These are phyloP conservation scores for Ptiloglossa arizonensis DNA, from an alignment of 1,140 invertebrate species.

Conservation along the genomic window DNA sequence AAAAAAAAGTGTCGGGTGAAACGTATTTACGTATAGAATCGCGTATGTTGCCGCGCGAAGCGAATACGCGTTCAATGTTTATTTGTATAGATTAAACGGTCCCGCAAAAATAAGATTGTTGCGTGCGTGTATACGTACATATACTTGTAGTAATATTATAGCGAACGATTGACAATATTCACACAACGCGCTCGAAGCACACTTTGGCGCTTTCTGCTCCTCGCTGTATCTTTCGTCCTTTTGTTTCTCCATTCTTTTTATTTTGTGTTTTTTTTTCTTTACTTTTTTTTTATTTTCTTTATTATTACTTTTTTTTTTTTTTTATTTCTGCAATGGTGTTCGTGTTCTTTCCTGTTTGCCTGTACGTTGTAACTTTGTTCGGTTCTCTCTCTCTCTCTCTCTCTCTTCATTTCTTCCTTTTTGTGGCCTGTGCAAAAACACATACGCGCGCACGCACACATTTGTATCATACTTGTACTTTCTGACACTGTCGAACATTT, in stretches of 20 bases:
- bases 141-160: neutral
- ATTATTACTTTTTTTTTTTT: neutral
- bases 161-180: neutral
- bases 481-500: conserved; percentile 17
- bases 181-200: neutral
- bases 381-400: neutral
- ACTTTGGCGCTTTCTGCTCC: neutral
- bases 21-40: neutral
- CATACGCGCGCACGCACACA: neutral
- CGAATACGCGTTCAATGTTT: neutral
- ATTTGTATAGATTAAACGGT: neutral
- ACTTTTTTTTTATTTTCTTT: conserved; percentile 5
- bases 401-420: neutral
- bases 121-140: neutral
- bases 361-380: neutral
- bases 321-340: neutral
- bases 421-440: neutral
- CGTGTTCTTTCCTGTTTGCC: conserved; percentile 8
- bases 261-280: neutral
- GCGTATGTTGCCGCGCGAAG: neutral
- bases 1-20: neutral
- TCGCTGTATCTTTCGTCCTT: neutral
- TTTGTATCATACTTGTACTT: neutral
- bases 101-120: neutral
- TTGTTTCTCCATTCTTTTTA: neutral